Percentiles rank a stretch among this genome's conserved stretches.
Evolutionary conservation across 2,797 vertebrate genomes (phyloP).

Genomic region (Thunnus albacares): DNA sequence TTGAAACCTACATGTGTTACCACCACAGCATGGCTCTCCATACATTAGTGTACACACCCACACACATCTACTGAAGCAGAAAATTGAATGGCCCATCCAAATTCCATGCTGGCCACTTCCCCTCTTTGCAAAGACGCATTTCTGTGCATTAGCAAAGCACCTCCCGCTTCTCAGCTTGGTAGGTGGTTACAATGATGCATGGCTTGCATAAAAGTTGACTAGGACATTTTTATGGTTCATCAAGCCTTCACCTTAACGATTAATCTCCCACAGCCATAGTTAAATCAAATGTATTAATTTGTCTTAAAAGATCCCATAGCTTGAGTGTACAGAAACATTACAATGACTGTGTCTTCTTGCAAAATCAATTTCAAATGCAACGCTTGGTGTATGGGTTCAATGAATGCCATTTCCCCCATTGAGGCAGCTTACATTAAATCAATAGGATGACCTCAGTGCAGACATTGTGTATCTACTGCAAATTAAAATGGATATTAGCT

Average conservation of each 20-base stretch:
- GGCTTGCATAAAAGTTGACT: constrained; percentile 49
- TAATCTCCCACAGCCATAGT: constrained; percentile 27
- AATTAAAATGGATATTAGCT: constrained; percentile 76
- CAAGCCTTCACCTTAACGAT: constrained; percentile 44
- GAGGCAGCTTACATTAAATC: constrained; percentile 68
- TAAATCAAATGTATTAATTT: constrained; percentile 63
- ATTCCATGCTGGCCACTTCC: constrained; percentile 56
- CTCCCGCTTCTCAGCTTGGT: constrained; percentile 19
- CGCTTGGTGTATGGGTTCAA: constrained; percentile 42
- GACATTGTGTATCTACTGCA: constrained; percentile 62
- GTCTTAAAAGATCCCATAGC: constrained; percentile 40
- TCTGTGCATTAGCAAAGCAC: constrained; percentile 39
- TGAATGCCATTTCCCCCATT: constrained; percentile 60
- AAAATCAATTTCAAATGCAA: constrained; percentile 69
- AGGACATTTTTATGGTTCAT: constrained; percentile 53
- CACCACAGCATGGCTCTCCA: constrained; percentile 29
- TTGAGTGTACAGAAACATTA: constrained; percentile 25
- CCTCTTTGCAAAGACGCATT: constrained; percentile 34
- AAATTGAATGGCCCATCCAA: constrained; percentile 68
- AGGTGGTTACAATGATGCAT: constrained; percentile 60
- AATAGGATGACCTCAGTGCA: constrained; percentile 69
- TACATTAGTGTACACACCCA: constrained; percentile 38
- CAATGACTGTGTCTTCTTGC: constrained; percentile 32
- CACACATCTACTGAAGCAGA: constrained; percentile 63
- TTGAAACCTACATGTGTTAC: constrained; percentile 35